A percentile compares a stretch with the other conserved stretches of the same genome.
Conservation (phyloP, 1,140 invertebrate genomes). For the Monochamus saltuarius region DNA sequence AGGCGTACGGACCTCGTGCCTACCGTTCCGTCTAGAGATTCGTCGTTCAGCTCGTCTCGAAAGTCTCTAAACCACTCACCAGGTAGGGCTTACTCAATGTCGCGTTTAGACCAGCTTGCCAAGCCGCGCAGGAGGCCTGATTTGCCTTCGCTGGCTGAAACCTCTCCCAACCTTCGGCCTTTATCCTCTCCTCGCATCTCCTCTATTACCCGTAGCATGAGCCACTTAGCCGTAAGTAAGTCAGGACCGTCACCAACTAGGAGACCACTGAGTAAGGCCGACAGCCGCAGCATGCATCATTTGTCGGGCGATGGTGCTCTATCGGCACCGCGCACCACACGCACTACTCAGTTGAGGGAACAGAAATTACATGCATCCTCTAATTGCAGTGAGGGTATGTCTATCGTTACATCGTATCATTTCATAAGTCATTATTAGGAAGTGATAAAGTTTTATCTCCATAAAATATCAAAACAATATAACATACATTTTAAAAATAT, state of each 20-base stretch:
- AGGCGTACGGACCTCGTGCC: conserved; percentile 87
- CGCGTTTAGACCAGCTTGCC: conserved; percentile 81
- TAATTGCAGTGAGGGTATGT: conserved; percentile 45
- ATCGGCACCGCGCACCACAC: conserved; percentile 45
- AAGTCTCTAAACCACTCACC: conserved; percentile 67
- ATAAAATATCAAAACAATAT: no score
- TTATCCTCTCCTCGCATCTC: conserved; percentile 39
- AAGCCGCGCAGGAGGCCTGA: conserved; percentile 66
- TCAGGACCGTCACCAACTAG: conserved; percentile 33
- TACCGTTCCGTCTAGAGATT: conserved; percentile 76
- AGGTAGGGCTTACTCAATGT: conserved; percentile 91
- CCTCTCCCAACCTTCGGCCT: conserved; percentile 37
- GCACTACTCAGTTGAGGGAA: conserved; percentile 48
- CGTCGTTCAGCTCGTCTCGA: conserved; percentile 55
- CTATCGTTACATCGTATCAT: neutral
- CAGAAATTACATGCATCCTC: conserved; percentile 41
- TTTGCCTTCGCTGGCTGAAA: conserved; percentile 57
- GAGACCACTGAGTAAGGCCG: conserved; percentile 44
- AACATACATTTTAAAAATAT: no score
- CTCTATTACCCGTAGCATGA: conserved; percentile 66
- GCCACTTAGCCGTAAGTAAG: conserved; percentile 58
- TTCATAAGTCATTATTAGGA: no score
- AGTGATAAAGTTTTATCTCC: no score
- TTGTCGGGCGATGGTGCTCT: conserved; percentile 54
- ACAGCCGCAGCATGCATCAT: conserved; percentile 66